Conservation (phyloP, 2,888 invertebrate genomes). For the Halictus quadricinctus region DNA sequence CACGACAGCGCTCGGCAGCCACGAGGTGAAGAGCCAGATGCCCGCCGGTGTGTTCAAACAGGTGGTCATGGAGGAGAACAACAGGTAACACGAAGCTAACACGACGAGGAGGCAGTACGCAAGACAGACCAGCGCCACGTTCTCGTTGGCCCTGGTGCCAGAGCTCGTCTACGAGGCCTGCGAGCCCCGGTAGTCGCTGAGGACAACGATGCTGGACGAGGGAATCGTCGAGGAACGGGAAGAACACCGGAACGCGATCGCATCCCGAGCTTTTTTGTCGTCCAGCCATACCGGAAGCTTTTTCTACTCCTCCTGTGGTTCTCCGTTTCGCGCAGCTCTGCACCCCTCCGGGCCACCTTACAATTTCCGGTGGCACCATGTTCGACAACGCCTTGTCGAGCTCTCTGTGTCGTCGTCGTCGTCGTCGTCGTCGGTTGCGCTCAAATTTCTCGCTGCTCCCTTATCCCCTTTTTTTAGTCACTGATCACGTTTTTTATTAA, state of each 20-base stretch:
- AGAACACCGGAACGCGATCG: not conserved
- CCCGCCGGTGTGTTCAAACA: constrained; percentile 89
- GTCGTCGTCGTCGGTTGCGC: constrained; percentile 5
- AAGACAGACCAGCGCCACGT: constrained; percentile 75
- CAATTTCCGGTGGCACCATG: not conserved
- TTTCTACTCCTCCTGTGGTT: not conserved
- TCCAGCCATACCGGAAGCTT: not conserved
- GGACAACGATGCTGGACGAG: constrained; percentile 52
- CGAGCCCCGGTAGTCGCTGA: constrained; percentile 77
- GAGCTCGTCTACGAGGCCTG: constrained; percentile 79
- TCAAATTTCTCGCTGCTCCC: not conserved
- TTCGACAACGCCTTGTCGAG: not conserved
- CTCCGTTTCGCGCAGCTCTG: not conserved
- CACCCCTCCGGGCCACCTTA: not conserved
- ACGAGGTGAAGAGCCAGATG: constrained; percentile 91
- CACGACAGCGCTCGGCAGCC: constrained; percentile 92
- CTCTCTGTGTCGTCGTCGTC: not conserved
- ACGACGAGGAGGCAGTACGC: constrained; percentile 76
- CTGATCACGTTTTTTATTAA: constrained; percentile 9
- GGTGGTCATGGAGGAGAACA: constrained; percentile 90
- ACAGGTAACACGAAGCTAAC: constrained; percentile 85
- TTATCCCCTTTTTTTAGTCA: not conserved
- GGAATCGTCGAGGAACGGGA: constrained; percentile 45
- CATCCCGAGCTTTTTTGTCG: constrained; percentile 1
- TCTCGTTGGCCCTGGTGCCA: constrained; percentile 79